Conservation (phyloP, 2,888 invertebrate species). For the Neoitamus cyanurus region DNA sequence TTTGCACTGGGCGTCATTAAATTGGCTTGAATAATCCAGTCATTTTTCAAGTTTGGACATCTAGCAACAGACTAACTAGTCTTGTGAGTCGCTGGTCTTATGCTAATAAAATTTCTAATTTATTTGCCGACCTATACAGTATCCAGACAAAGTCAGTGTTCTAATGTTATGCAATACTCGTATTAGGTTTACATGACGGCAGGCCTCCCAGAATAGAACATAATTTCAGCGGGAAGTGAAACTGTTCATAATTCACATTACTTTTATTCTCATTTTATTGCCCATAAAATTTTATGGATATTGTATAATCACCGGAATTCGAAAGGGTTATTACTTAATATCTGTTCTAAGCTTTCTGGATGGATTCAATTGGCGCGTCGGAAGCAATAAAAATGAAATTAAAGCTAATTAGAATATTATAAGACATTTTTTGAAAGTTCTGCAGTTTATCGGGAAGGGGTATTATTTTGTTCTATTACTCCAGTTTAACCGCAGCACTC, state of each 20-base stretch:
- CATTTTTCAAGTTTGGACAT: constrained; percentile 27
- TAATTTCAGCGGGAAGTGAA: neutral
- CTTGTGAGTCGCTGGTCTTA: neutral
- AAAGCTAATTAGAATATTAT: no score
- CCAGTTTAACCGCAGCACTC: no score
- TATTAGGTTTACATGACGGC: neutral
- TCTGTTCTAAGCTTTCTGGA: neutral
- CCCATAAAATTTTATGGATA: neutral
- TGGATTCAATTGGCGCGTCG: neutral
- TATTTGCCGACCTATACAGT: neutral
- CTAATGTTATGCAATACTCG: neutral
- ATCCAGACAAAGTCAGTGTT: neutral
- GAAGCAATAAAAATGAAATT: neutral
- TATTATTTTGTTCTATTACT: no score
- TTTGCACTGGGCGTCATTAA: neutral
- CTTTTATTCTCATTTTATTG: constrained; percentile 7
- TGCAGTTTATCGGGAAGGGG: no score
- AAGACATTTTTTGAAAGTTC: no score
- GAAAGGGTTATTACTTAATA: neutral
- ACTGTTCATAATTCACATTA: neutral
- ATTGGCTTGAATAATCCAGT: neutral
- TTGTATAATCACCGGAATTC: neutral
- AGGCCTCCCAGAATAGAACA: neutral
- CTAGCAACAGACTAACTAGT: constrained; percentile 15
- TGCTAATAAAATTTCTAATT: constrained; percentile 8